Conservation (phyloP, 2,113 vertebrate genomes). For the Rhombomys opimus region DNA sequence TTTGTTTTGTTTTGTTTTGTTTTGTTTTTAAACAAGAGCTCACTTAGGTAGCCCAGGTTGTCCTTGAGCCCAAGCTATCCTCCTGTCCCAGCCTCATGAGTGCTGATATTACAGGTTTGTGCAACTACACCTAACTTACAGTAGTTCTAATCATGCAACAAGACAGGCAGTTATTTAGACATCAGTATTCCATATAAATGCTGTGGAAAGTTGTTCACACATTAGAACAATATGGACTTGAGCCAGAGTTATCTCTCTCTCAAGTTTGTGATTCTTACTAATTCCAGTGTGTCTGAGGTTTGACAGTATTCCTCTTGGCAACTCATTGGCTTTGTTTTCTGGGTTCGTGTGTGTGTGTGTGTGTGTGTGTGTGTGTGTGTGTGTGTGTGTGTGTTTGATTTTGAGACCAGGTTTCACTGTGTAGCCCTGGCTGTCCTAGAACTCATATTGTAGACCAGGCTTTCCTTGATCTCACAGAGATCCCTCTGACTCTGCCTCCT, state of each 20-base stretch:
- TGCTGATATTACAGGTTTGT: neutral
- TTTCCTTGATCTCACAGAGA: neutral
- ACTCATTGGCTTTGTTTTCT: constrained; percentile 34
- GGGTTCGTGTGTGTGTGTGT: neutral
- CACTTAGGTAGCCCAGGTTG: neutral
- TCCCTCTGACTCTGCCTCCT: neutral
- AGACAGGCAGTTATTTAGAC: constrained; percentile 26
- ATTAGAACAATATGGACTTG: neutral
- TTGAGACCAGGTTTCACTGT: neutral
- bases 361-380: no score
- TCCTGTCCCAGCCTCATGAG: neutral
- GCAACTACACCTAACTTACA: neutral
- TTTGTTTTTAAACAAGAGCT: neutral
- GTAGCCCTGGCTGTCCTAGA: neutral
- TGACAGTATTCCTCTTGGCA: neutral
- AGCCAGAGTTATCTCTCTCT: neutral
- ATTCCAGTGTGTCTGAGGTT: neutral
- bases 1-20: neutral
- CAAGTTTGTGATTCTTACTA: constrained; percentile 20
- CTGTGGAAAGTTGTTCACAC: neutral
- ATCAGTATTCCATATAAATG: neutral
- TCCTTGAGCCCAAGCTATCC: neutral
- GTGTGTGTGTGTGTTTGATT: no score
- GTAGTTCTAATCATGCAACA: neutral
- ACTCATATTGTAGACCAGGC: neutral